Percentiles rank a stretch among this genome's conserved stretches.
These are phyloP conservation scores for Tiaroga cobitis DNA, from an alignment of 2,797 vertebrate species.

Conservation along the genomic window DNA sequence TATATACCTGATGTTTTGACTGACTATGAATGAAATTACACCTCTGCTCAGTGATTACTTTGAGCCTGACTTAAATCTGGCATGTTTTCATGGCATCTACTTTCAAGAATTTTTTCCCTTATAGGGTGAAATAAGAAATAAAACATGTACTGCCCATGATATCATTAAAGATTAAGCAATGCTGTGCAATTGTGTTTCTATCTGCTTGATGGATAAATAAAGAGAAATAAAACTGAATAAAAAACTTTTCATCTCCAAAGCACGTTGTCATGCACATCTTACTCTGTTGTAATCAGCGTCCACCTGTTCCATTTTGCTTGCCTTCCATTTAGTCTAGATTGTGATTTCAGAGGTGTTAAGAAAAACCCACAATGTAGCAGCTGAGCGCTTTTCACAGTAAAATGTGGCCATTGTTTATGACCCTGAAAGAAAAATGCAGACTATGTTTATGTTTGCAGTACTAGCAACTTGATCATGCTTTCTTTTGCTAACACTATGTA, in stretches of 20 bases:
- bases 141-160: background rate
- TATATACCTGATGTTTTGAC: too few species aligned
- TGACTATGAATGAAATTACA: too few species aligned
- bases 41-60: too few species aligned
- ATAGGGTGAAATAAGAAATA: background rate
- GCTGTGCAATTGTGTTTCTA: background rate
- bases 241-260: background rate
- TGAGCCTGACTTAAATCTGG: conserved; percentile 1
- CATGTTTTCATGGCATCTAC: background rate
- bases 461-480: background rate
- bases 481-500: background rate
- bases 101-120: background rate
- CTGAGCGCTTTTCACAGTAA: conserved; percentile 7
- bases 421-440: background rate
- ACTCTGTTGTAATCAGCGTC: conserved; percentile 13
- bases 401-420: background rate
- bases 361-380: conserved; percentile 25
- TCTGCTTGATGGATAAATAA: conserved; percentile 11
- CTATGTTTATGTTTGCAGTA: background rate
- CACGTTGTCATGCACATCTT: background rate
- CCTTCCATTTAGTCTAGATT: conserved; percentile 20
- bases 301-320: conserved; percentile 32
- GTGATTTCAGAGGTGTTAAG: conserved; percentile 23
- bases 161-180: conserved; percentile 16
- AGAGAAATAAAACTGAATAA: background rate